Evolutionary conservation across 2,888 invertebrate genomes (phyloP).

Genomic region (Criorhina ranunculi): DNA sequence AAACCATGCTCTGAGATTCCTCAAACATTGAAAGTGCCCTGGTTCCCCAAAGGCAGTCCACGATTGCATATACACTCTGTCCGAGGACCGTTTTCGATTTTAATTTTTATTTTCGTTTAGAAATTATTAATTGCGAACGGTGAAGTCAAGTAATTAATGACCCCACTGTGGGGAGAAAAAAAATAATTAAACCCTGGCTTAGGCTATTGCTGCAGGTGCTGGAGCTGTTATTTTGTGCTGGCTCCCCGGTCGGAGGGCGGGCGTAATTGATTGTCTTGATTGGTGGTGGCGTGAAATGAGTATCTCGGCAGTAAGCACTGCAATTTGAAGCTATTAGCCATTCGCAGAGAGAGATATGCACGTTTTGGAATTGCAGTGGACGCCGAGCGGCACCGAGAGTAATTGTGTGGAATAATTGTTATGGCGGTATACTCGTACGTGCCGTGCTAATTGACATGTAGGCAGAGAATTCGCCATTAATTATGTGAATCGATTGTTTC

Average conservation of each 20-base stretch:
- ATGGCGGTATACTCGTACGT: slow-evolving; percentile 33
- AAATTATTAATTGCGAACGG: slow-evolving; percentile 64
- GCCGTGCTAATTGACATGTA: slow-evolving; percentile 71
- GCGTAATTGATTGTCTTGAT: slow-evolving; percentile 71
- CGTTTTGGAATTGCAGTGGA: slow-evolving; percentile 46
- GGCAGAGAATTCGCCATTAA: slow-evolving; percentile 70
- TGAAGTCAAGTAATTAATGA: slow-evolving; percentile 60
- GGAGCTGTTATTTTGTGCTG: slow-evolving; percentile 35
- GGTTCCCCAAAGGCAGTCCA: not conserved
- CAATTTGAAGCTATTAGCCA: slow-evolving; percentile 73
- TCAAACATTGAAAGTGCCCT: too few relatives aligned
- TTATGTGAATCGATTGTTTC: slow-evolving; percentile 75
- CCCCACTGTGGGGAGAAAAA: slow-evolving; percentile 28
- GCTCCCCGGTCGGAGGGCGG: slow-evolving; percentile 21
- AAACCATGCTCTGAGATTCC: slow-evolving; percentile 5
- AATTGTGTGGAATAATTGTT: slow-evolving; percentile 27
- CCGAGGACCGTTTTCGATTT: slow-evolving; percentile 35
- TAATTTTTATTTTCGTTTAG: slow-evolving; percentile 61
- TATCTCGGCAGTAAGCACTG: slow-evolving; percentile 55
- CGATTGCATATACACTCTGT: too few relatives aligned
- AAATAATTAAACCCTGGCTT: slow-evolving; percentile 30
- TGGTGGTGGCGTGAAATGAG: slow-evolving; percentile 66
- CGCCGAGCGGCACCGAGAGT: slow-evolving; percentile 3
- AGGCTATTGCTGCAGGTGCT: slow-evolving; percentile 22
- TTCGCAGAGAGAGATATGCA: slow-evolving; percentile 59